phyloP scores from a whole-genome alignment of 2,888 invertebrate genomes.

The Orthonevra nobilis region DNA sequence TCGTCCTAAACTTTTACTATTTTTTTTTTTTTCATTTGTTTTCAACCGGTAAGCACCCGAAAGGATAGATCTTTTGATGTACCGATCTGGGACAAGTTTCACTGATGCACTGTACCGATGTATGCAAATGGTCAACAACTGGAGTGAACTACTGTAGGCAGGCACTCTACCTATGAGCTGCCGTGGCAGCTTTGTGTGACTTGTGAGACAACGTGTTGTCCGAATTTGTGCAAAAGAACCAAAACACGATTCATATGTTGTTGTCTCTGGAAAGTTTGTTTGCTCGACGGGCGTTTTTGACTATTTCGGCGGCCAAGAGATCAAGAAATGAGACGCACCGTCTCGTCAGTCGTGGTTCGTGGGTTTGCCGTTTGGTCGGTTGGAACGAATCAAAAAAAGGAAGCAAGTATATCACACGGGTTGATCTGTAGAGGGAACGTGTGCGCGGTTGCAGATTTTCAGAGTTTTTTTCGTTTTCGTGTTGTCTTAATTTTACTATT shows the following conservation, averaged over 20 bases:
- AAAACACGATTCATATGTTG: slow-evolving; percentile 63
- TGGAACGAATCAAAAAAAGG: slow-evolving; percentile 22
- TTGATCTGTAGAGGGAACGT: slow-evolving; percentile 15
- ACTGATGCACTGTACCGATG: slow-evolving; percentile 20
- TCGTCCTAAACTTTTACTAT: slow-evolving; percentile 10
- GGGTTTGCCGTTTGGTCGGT: slow-evolving; percentile 1
- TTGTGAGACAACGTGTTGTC: slow-evolving; percentile 35
- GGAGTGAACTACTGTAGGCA: slow-evolving; percentile 40
- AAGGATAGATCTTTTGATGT: background rate
- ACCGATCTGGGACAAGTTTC: slow-evolving; percentile 1
- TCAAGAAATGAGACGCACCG: slow-evolving; percentile 44
- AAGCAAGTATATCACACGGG: slow-evolving; percentile 50
- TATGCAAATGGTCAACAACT: slow-evolving; percentile 61
- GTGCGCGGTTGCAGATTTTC: slow-evolving; percentile 34
- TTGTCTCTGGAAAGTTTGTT: slow-evolving; percentile 23
- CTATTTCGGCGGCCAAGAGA: slow-evolving; percentile 22
- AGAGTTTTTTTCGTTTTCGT: too few relatives aligned
- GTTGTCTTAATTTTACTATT: slow-evolving; percentile 27
- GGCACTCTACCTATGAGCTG: slow-evolving; percentile 23
- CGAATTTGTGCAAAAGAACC: slow-evolving; percentile 42
- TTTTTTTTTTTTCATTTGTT: background rate
- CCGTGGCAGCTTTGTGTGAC: slow-evolving; percentile 19
- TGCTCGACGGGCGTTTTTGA: slow-evolving; percentile 26
- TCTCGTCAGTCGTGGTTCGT: slow-evolving; percentile 21
- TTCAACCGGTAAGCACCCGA: background rate